These are phyloP conservation scores for Orthonychiurus folsomi DNA, from an alignment of 2,888 invertebrate species.

Conservation along the genomic window DNA sequence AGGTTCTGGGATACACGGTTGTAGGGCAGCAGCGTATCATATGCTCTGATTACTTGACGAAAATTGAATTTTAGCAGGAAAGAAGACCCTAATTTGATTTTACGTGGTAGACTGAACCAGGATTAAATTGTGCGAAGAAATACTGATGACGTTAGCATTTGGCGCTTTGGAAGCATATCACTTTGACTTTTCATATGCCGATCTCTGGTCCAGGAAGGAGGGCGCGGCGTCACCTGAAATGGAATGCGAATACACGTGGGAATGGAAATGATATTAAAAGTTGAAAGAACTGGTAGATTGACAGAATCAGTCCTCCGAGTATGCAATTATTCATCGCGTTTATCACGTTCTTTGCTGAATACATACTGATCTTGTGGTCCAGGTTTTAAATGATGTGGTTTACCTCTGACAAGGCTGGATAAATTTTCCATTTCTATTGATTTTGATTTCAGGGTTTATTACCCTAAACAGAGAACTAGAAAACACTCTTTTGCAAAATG, in stretches of 20 bases:
- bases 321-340: background rate
- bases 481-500: too few relatives aligned
- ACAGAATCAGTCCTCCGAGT: background rate
- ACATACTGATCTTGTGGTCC: too few relatives aligned
- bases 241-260: background rate
- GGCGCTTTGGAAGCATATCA: too few relatives aligned
- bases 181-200: background rate
- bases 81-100: background rate
- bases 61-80: background rate
- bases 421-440: too few relatives aligned
- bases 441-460: too few relatives aligned
- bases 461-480: too few relatives aligned
- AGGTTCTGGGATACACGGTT: too few relatives aligned
- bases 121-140: slow-evolving; percentile 1
- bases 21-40: background rate
- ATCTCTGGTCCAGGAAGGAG: background rate
- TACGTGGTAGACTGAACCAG: background rate
- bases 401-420: too few relatives aligned
- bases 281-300: background rate
- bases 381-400: too few relatives aligned
- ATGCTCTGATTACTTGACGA: background rate
- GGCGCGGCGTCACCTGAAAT: too few relatives aligned
- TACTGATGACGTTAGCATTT: background rate
- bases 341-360: background rate
- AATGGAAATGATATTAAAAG: background rate